These are phyloP conservation scores for Serilophus lunatus DNA, from an alignment of 2,113 vertebrate species.

Conservation along the genomic window DNA sequence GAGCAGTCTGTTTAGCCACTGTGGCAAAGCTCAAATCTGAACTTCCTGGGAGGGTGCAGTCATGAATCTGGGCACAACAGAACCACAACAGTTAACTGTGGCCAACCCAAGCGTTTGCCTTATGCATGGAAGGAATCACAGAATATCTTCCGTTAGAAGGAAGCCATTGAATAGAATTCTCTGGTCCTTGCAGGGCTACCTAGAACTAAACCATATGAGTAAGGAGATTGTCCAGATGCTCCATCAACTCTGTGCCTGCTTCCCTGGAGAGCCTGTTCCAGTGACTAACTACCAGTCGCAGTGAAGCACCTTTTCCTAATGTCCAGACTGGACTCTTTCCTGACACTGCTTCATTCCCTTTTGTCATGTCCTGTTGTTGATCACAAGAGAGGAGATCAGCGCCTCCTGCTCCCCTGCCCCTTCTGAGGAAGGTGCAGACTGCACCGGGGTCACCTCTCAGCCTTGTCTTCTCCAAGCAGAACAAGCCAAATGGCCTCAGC, in stretches of 20 bases:
- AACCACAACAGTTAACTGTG: too few relatives aligned
- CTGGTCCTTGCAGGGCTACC: background rate
- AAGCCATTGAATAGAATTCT: background rate
- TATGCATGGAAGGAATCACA: background rate
- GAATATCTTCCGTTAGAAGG: background rate
- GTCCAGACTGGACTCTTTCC: too few relatives aligned
- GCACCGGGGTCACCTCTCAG: too few relatives aligned
- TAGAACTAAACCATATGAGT: background rate
- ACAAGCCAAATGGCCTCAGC: too few relatives aligned
- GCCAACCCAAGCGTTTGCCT: background rate
- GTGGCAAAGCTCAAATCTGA: background rate
- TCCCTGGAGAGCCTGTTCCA: background rate
- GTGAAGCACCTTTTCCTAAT: too few relatives aligned
- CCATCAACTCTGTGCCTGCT: background rate
- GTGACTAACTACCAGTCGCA: too few relatives aligned
- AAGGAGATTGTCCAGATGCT: background rate
- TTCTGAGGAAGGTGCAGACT: too few relatives aligned
- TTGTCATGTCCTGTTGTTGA: too few relatives aligned
- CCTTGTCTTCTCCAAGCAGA: too few relatives aligned
- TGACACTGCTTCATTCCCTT: too few relatives aligned
- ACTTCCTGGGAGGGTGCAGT: background rate
- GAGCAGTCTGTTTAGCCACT: background rate
- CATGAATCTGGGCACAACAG: background rate
- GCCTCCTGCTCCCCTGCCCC: too few relatives aligned
- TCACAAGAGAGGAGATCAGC: too few relatives aligned